phyloP scores from a whole-genome alignment of 1,140 invertebrate species.

The Pseudomyrmex pallidus region DNA sequence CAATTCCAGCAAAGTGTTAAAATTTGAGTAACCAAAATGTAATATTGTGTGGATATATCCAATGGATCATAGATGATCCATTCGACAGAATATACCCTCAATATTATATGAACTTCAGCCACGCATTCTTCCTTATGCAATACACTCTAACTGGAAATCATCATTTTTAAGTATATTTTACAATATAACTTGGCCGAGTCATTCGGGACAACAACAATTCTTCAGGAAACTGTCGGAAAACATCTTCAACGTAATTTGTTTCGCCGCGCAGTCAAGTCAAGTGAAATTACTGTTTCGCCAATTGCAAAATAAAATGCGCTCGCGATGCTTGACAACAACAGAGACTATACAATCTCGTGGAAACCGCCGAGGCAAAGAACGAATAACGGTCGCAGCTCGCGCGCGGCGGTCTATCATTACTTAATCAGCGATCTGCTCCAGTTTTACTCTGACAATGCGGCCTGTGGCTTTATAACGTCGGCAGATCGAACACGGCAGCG shows the following conservation, averaged over 20 bases:
- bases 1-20: too few relatives aligned
- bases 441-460: slow-evolving; percentile 34
- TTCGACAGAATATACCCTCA: too few relatives aligned
- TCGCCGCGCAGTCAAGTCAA: background rate
- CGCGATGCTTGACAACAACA: slow-evolving; percentile 7
- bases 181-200: background rate
- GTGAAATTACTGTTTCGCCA: background rate
- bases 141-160: too few relatives aligned
- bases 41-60: too few relatives aligned
- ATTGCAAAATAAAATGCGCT: background rate
- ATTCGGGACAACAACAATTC: background rate
- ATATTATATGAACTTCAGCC: too few relatives aligned
- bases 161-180: background rate
- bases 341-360: slow-evolving; percentile 14
- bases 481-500: slow-evolving; percentile 37
- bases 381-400: slow-evolving; percentile 22
- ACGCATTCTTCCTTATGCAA: too few relatives aligned
- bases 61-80: too few relatives aligned
- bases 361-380: slow-evolving; percentile 20
- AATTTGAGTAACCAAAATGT: too few relatives aligned
- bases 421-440: slow-evolving; percentile 56
- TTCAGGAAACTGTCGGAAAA: background rate
- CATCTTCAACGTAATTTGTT: background rate
- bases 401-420: slow-evolving; percentile 38
- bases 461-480: slow-evolving; percentile 38